Percentiles rank a stretch among this genome's conserved stretches.
phyloP scores from a whole-genome alignment of 2,797 vertebrate genomes.

The Spinibarbus caldwelli region DNA sequence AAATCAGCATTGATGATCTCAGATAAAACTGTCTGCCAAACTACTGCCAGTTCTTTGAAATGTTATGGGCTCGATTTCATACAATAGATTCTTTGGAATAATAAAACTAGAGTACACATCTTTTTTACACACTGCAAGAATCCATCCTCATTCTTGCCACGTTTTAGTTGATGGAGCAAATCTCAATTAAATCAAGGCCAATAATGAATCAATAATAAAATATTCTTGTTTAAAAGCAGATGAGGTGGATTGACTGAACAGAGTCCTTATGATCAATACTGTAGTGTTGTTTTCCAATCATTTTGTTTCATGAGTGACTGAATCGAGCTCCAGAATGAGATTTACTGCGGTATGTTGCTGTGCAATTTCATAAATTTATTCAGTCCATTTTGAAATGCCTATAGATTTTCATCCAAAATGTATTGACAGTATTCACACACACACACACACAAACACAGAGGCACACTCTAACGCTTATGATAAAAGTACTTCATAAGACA shows the following conservation, averaged over 20 bases:
- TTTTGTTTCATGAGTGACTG: conserved; percentile 34
- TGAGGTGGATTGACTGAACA: conserved; percentile 7
- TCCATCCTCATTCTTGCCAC: neutral
- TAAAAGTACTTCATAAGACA: neutral
- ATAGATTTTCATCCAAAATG: conserved; percentile 54
- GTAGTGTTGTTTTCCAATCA: conserved; percentile 46
- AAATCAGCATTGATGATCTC: conserved; percentile 60
- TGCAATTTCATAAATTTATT: conserved; percentile 43
- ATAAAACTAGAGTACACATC: neutral
- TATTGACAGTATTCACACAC: conserved; percentile 24
- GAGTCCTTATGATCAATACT: conserved; percentile 8
- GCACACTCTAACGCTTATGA: neutral
- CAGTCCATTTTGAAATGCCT: conserved; percentile 34
- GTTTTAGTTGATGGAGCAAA: conserved; percentile 2
- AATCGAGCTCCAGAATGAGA: conserved; percentile 36
- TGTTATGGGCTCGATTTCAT: conserved; percentile 31
- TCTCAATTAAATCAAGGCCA: neutral
- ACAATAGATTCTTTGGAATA: neutral
- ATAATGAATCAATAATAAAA: conserved; percentile 28
- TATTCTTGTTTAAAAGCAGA: conserved; percentile 14
- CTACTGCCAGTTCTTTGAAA: conserved; percentile 18
- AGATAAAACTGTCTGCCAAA: conserved; percentile 60
- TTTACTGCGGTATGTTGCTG: conserved; percentile 29
- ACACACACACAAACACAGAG: neutral
- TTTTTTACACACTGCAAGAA: neutral